A percentile compares a stretch with the other conserved stretches of the same genome.
Evolutionary conservation across 2,797 vertebrate genomes (phyloP).

Genomic region (Eurystomus glaucurus): DNA sequence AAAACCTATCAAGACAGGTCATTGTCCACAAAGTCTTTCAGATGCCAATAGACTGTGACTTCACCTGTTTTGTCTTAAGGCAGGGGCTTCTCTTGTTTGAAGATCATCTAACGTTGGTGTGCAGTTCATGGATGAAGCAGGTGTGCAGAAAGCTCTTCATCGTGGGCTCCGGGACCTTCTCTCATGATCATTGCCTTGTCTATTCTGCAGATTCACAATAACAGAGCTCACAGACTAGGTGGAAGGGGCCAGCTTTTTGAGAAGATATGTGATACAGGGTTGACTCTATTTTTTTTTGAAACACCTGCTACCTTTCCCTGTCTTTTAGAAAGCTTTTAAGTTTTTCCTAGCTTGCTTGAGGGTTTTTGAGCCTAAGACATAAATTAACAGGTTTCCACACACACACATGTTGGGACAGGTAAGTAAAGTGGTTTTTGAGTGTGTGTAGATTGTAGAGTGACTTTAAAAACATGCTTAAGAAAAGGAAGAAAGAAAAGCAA

Average conservation of each 20-base stretch:
- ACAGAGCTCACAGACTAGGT: neutral
- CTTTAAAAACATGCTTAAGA: neutral
- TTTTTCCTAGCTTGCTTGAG: neutral
- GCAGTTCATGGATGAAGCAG: neutral
- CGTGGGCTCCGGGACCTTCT: neutral
- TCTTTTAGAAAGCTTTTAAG: neutral
- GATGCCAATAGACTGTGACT: neutral
- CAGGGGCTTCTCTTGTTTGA: neutral
- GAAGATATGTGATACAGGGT: neutral
- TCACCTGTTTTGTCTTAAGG: neutral
- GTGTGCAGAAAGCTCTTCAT: neutral
- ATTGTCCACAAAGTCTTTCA: neutral
- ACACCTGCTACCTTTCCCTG: neutral
- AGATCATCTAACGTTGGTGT: neutral
- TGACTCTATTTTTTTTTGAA: neutral
- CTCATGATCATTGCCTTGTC: neutral
- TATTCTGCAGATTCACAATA: neutral
- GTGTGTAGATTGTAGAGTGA: neutral
- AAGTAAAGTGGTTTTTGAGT: neutral
- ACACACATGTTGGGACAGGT: neutral
- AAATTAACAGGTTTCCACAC: neutral
- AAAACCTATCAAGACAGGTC: neutral
- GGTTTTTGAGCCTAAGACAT: neutral
- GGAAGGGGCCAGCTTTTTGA: neutral
- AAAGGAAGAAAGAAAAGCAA: neutral